phyloP scores from a whole-genome alignment of 2,888 invertebrate genomes.

The Sinelater perroti region DNA sequence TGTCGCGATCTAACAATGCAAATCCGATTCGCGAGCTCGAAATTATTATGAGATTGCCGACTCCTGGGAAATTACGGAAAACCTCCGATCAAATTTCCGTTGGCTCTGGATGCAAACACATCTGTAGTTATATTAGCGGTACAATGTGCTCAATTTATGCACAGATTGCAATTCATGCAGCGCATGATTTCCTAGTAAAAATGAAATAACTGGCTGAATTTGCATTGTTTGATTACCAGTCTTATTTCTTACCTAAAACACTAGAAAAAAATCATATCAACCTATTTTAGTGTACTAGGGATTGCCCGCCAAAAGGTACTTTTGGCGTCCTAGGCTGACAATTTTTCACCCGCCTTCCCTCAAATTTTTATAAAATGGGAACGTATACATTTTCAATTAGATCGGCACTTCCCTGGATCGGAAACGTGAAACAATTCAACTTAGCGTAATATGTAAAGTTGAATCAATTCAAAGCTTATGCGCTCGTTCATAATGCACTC shows the following conservation, averaged over 20 bases:
- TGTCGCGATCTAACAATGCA: slow-evolving; percentile 9
- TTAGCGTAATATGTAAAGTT: too few species aligned
- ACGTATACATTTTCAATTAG: too few species aligned
- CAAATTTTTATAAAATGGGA: too few species aligned
- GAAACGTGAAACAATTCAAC: too few species aligned
- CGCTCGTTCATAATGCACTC: too few species aligned
- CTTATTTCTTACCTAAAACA: not conserved
- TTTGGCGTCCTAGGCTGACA: too few species aligned
- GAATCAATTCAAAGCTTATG: too few species aligned
- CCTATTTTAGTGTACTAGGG: too few species aligned
- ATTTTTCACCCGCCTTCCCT: too few species aligned
- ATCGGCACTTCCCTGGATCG: too few species aligned
- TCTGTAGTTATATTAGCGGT: slow-evolving; percentile 7
- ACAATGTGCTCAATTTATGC: slow-evolving; percentile 2
- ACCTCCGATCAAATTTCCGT: slow-evolving; percentile 43
- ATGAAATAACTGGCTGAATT: not conserved
- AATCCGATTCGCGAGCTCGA: slow-evolving; percentile 2
- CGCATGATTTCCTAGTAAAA: not conserved
- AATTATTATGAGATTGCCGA: slow-evolving; percentile 23
- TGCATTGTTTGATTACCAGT: not conserved
- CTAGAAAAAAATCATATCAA: not conserved
- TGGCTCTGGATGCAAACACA: slow-evolving; percentile 19
- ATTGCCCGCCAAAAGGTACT: too few species aligned
- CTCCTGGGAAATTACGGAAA: slow-evolving; percentile 46
- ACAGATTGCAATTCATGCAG: not conserved